Conservation (phyloP, 2,888 invertebrate genomes). For the Coenonympha arcania region DNA sequence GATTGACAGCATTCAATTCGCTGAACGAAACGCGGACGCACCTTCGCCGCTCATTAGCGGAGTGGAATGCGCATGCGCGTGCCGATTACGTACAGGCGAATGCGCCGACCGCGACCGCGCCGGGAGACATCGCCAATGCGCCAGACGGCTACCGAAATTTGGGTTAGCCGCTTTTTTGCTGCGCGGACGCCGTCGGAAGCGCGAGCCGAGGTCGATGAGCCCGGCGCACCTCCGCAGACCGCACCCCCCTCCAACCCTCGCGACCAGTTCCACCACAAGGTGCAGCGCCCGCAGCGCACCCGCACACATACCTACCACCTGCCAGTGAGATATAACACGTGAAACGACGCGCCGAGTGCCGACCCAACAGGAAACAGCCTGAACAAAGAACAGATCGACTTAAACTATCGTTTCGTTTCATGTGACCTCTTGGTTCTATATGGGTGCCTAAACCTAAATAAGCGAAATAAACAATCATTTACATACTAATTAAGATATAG, state of each 20-base stretch:
- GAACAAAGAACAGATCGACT: neutral
- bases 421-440: neutral
- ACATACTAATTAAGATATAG: no score
- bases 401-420: neutral
- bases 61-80: conserved; percentile 45
- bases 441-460: no score
- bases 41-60: conserved; percentile 32
- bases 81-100: conserved; percentile 48
- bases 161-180: conserved; percentile 65
- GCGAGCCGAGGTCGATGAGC: conserved; percentile 65
- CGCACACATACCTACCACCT: conserved; percentile 71
- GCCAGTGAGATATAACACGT: conserved; percentile 64
- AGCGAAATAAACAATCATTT: no score
- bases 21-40: conserved; percentile 28
- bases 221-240: conserved; percentile 33
- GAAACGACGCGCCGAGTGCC: no score
- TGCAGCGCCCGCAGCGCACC: conserved; percentile 64
- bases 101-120: conserved; percentile 39
- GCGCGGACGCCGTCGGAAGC: conserved; percentile 54
- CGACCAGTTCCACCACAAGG: conserved; percentile 70
- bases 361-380: conserved; percentile 28
- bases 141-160: conserved; percentile 70
- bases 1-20: conserved; percentile 26
- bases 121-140: conserved; percentile 60
- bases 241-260: conserved; percentile 38